phyloP scores from a whole-genome alignment of 1,140 invertebrate genomes.

The Nasonia vitripennis region DNA sequence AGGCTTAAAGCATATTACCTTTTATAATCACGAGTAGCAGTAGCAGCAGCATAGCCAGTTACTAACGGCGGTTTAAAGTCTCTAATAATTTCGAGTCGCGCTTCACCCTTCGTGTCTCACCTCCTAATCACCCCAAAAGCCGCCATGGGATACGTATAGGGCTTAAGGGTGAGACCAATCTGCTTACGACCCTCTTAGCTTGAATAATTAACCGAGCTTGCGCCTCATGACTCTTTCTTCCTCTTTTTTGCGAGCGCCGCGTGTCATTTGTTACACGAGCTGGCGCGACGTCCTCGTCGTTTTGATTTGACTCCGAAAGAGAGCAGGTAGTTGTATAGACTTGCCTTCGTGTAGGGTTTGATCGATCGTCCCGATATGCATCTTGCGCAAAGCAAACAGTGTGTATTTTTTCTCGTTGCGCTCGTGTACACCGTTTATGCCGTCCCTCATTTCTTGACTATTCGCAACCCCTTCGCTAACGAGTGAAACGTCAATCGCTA shows the following conservation, averaged over 20 bases:
- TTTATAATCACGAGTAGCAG: slow-evolving; percentile 67
- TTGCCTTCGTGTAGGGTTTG: slow-evolving; percentile 32
- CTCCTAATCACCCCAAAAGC: slow-evolving; percentile 45
- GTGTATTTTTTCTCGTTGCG: background rate
- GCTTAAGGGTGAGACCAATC: slow-evolving; percentile 72
- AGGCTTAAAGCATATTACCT: slow-evolving; percentile 69
- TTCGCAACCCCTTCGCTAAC: slow-evolving; percentile 7
- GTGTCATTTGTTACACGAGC: slow-evolving; percentile 67
- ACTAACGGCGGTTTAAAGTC: slow-evolving; percentile 67
- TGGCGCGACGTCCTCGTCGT: slow-evolving; percentile 60
- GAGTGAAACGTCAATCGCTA: slow-evolving; percentile 30
- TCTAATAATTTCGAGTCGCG: slow-evolving; percentile 54
- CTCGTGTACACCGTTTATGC: slow-evolving; percentile 13
- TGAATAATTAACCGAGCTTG: slow-evolving; percentile 72
- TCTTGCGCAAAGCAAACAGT: slow-evolving; percentile 24
- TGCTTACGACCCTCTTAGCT: slow-evolving; percentile 73
- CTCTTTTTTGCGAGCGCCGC: slow-evolving; percentile 58
- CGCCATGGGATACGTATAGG: slow-evolving; percentile 26
- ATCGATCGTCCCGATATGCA: slow-evolving; percentile 49
- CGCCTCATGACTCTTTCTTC: slow-evolving; percentile 43
- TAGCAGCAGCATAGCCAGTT: slow-evolving; percentile 19
- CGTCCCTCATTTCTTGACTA: slow-evolving; percentile 4
- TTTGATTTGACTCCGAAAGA: slow-evolving; percentile 26
- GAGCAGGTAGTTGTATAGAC: background rate
- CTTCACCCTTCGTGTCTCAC: slow-evolving; percentile 46